These are phyloP conservation scores for Cavia porcellus DNA, from an alignment of 2,113 vertebrate genomes.

Conservation along the genomic window DNA sequence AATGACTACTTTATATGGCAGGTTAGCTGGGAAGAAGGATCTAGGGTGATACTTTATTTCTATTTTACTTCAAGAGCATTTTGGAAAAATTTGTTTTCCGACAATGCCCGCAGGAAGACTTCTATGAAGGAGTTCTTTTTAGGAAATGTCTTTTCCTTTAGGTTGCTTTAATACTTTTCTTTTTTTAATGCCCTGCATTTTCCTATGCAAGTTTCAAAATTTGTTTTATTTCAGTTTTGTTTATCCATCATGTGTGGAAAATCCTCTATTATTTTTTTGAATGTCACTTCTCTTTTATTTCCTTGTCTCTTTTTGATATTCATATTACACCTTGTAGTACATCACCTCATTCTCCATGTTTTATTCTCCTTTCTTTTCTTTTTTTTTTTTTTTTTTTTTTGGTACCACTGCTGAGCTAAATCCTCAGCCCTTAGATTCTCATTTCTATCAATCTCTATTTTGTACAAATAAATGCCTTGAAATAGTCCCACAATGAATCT, in stretches of 20 bases:
- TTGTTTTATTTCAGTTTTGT: neutral
- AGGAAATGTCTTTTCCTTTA: neutral
- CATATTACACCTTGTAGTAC: neutral
- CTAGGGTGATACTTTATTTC: neutral
- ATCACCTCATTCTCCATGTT: neutral
- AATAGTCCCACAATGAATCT: neutral
- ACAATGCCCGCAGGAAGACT: neutral
- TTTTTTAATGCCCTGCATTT: neutral
- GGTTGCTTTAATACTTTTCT: slow-evolving; percentile 14
- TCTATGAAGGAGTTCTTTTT: neutral
- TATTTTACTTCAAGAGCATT: neutral
- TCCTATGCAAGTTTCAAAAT: neutral
- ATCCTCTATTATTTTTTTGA: neutral
- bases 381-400: too few relatives aligned
- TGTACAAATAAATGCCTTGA: neutral
- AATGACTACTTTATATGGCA: neutral
- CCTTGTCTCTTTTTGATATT: slow-evolving; percentile 19
- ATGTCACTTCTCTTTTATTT: neutral
- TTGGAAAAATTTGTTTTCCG: neutral
- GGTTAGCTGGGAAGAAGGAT: slow-evolving; percentile 58
- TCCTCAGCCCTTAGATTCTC: neutral
- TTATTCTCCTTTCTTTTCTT: neutral
- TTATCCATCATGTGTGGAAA: neutral
- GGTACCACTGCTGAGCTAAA: too few relatives aligned
- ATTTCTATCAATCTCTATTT: neutral